Conservation (phyloP, 2,888 invertebrate genomes). For the Agrilus biguttatus region DNA sequence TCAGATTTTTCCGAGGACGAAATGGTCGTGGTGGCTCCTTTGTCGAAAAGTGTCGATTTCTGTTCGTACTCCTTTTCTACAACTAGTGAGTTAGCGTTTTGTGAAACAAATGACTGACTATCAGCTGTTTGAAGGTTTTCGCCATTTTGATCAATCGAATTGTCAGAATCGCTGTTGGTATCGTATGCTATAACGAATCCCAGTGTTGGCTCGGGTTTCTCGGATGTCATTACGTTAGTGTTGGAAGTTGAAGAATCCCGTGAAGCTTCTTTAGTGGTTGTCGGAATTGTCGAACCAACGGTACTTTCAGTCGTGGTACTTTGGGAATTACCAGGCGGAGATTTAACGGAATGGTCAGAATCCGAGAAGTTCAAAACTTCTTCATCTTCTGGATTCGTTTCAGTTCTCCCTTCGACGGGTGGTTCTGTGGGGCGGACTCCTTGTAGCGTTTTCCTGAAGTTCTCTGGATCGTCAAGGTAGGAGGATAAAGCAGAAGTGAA, state of each 20-base stretch:
- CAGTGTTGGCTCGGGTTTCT: constrained; percentile 19
- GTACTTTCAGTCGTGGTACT: constrained; percentile 19
- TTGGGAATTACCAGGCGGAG: constrained; percentile 28
- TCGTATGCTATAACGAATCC: constrained; percentile 23
- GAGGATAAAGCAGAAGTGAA: constrained; percentile 73
- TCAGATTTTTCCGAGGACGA: too few species aligned
- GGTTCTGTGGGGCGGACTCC: constrained; percentile 70
- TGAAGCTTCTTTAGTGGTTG: constrained; percentile 1
- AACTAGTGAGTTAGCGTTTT: constrained; percentile 13
- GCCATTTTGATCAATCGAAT: constrained; percentile 31
- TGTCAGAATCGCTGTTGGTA: constrained; percentile 17
- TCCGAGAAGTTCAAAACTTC: constrained; percentile 69
- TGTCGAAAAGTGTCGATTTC: too few species aligned
- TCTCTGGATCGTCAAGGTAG: constrained; percentile 70
- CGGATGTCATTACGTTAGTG: not conserved
- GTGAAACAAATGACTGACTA: constrained; percentile 52
- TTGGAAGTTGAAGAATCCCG: constrained; percentile 1
- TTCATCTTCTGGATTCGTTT: constrained; percentile 43
- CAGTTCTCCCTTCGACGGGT: constrained; percentile 27
- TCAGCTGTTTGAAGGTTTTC: constrained; percentile 55
- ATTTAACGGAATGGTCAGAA: constrained; percentile 32
- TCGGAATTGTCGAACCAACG: constrained; percentile 4
- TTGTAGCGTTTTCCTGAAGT: constrained; percentile 60
- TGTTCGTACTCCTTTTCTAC: not conserved
- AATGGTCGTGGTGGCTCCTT: too few species aligned